phyloP scores from a whole-genome alignment of 2,888 invertebrate species.

The Anarsia innoxiella region DNA sequence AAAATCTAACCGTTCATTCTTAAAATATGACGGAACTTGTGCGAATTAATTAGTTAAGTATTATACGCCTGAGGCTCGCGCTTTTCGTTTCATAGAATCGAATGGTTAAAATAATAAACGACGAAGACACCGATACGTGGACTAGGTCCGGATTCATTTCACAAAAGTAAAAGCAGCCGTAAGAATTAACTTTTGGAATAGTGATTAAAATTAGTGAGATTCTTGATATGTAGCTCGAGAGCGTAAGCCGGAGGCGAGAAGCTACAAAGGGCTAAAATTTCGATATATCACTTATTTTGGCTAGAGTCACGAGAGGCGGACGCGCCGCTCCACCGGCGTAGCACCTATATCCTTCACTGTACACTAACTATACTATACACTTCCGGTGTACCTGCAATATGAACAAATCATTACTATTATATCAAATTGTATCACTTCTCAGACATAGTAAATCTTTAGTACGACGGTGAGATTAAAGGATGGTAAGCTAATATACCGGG shows the following conservation, averaged over 20 bases:
- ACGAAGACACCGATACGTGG: conserved; percentile 36
- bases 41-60: conserved; percentile 29
- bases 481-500: too few relatives aligned
- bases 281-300: conserved; percentile 22
- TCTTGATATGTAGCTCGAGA: conserved; percentile 63
- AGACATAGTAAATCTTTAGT: not conserved
- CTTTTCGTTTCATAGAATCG: too few relatives aligned
- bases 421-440: too few relatives aligned
- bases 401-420: conserved; percentile 10
- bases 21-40: conserved; percentile 43
- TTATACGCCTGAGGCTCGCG: conserved; percentile 47
- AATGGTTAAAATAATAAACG: conserved; percentile 11
- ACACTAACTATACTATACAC: conserved; percentile 49
- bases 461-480: too few relatives aligned
- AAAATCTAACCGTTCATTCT: conserved; percentile 21
- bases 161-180: conserved; percentile 13
- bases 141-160: conserved; percentile 18
- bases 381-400: conserved; percentile 23
- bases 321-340: conserved; percentile 40
- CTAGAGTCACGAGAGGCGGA: conserved; percentile 21
- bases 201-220: conserved; percentile 46
- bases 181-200: conserved; percentile 16
- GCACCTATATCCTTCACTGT: conserved; percentile 67
- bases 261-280: conserved; percentile 31
- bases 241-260: conserved; percentile 51